Percentiles rank a stretch among this genome's conserved stretches.
Conservation (phyloP, 64 coral and sea anemone species). For the Stichodactyla helianthus region DNA sequence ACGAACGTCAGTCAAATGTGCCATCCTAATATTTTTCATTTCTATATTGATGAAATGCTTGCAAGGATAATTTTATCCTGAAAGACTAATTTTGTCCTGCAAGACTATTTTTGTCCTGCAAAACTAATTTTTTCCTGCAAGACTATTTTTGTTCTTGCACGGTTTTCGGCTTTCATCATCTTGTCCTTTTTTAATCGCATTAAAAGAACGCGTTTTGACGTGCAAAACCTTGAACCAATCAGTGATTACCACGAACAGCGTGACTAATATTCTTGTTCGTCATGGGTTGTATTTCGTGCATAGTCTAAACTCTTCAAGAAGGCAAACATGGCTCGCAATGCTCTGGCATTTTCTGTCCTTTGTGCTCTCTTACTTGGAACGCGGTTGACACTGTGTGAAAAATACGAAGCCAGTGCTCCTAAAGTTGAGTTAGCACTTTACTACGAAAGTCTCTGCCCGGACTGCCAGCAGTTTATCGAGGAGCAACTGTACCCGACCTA, state of each 20-base stretch:
- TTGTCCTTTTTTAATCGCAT: background rate
- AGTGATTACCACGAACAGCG: background rate
- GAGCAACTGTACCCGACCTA: constrained; percentile 62
- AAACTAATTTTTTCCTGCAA: too few species aligned
- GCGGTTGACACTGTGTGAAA: background rate
- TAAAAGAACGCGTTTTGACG: background rate
- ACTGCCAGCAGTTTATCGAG: constrained; percentile 47
- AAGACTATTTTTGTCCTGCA: too few species aligned
- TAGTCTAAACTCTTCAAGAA: background rate
- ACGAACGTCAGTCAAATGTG: too few species aligned
- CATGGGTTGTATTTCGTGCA: background rate
- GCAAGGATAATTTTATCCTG: too few species aligned
- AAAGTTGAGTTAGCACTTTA: constrained; percentile 49
- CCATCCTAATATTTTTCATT: too few species aligned
- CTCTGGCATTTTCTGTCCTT: background rate
- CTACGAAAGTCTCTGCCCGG: constrained; percentile 68
- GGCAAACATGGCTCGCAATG: background rate
- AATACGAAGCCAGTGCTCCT: background rate
- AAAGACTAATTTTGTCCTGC: too few species aligned
- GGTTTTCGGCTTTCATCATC: too few species aligned
- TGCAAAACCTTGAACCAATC: background rate
- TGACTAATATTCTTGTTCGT: background rate
- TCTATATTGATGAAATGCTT: too few species aligned
- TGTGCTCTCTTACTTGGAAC: background rate
- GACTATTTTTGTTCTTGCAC: too few species aligned